Conservation (phyloP, 2,888 invertebrate genomes). For the Thymelicus lineola region DNA sequence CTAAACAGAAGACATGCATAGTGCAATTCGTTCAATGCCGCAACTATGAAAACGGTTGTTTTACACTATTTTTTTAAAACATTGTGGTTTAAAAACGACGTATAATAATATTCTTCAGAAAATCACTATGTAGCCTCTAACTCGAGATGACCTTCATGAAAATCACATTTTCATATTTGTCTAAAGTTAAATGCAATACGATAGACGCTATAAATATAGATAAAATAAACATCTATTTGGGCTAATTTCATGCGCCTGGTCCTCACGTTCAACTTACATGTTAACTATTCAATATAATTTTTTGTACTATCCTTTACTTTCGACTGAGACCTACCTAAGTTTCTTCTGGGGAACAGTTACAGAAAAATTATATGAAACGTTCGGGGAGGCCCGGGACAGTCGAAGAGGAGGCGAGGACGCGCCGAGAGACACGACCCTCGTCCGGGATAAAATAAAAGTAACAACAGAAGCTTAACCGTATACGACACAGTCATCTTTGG, state of each 20-base stretch:
- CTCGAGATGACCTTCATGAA: slow-evolving; percentile 55
- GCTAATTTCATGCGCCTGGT: slow-evolving; percentile 75
- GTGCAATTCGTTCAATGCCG: not conserved
- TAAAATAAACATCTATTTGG: slow-evolving; percentile 79
- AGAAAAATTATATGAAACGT: slow-evolving; percentile 41
- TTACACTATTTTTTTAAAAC: slow-evolving; percentile 31
- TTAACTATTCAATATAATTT: slow-evolving; percentile 71
- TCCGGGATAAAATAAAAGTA: slow-evolving; percentile 52
- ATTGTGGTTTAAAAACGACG: slow-evolving; percentile 10
- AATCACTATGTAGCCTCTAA: slow-evolving; percentile 61
- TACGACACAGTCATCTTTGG: slow-evolving; percentile 76
- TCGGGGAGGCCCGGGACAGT: slow-evolving; percentile 30
- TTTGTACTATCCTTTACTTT: slow-evolving; percentile 80
- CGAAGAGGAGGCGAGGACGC: slow-evolving; percentile 19
- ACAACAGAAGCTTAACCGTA: slow-evolving; percentile 72
- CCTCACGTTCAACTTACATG: slow-evolving; percentile 77
- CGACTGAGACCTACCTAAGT: slow-evolving; percentile 49
- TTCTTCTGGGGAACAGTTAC: slow-evolving; percentile 34
- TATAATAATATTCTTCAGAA: slow-evolving; percentile 46
- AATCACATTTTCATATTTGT: slow-evolving; percentile 71
- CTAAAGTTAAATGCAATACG: slow-evolving; percentile 75
- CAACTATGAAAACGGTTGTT: not conserved
- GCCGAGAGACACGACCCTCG: slow-evolving; percentile 12
- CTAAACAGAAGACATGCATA: not conserved
- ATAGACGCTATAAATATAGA: slow-evolving; percentile 72